Evolutionary conservation across 2,888 invertebrate species (phyloP).

Genomic region (Hemaris fuciformis): DNA sequence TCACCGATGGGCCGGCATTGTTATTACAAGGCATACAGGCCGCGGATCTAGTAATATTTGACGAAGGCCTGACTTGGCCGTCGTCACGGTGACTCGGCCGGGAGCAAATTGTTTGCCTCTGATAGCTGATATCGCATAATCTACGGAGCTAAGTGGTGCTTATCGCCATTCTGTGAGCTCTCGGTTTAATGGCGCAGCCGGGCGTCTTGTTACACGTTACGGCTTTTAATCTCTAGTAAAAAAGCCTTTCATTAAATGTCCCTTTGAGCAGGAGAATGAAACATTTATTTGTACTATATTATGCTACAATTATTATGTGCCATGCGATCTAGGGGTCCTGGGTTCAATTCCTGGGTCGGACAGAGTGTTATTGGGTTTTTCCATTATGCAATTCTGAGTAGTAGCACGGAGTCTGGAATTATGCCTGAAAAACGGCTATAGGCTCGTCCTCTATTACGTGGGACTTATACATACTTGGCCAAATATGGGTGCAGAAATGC

Average conservation of each 20-base stretch:
- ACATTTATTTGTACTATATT: background rate
- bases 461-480: no score
- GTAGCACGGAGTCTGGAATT: no score
- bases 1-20: background rate
- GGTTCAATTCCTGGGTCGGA: no score
- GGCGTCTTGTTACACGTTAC: constrained; percentile 7
- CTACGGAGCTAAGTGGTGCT: constrained; percentile 35
- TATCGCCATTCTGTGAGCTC: constrained; percentile 27
- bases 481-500: no score
- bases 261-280: background rate
- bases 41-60: constrained; percentile 6
- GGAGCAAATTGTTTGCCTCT: constrained; percentile 34
- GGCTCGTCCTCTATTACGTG: no score
- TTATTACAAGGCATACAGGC: background rate
- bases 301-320: no score
- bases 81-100: constrained; percentile 34
- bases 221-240: background rate
- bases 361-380: no score
- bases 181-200: constrained; percentile 30
- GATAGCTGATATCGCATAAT: constrained; percentile 42
- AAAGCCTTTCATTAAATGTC: background rate
- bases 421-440: no score
- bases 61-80: background rate
- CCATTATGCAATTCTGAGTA: no score
- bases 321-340: no score